Evolutionary conservation across 2,888 invertebrate genomes (phyloP).

Genomic region (Caenorhabditis wallacei): DNA sequence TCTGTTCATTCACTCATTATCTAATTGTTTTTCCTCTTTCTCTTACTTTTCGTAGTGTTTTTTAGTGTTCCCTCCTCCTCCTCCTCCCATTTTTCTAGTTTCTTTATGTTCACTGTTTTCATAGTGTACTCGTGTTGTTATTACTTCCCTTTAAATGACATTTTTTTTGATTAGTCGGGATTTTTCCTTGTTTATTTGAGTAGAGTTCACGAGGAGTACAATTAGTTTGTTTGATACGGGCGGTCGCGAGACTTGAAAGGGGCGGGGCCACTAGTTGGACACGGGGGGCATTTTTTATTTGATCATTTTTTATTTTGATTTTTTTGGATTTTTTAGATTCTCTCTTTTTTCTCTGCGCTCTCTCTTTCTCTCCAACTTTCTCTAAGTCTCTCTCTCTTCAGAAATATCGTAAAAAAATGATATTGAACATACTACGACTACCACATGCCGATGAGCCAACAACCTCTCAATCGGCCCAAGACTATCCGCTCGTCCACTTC

Average conservation of each 20-base stretch:
- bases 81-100: slow-evolving; percentile 12
- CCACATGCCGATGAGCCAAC: slow-evolving; percentile 53
- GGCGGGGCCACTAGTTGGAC: too few relatives aligned
- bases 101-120: not conserved
- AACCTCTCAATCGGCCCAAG: slow-evolving; percentile 40
- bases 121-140: too few relatives aligned
- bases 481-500: slow-evolving; percentile 74
- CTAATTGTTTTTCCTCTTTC: slow-evolving; percentile 21
- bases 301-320: not conserved
- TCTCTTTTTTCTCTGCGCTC: not conserved
- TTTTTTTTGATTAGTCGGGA: too few relatives aligned
- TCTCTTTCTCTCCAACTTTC: not conserved
- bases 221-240: too few relatives aligned
- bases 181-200: too few relatives aligned
- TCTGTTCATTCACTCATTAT: slow-evolving; percentile 27
- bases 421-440: slow-evolving; percentile 58
- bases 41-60: not conserved
- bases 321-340: too few relatives aligned
- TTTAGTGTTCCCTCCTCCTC: slow-evolving; percentile 5
- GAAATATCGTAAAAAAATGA: slow-evolving; percentile 35
- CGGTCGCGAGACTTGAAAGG: too few relatives aligned
- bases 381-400: slow-evolving; percentile 9
- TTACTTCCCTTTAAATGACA: too few relatives aligned
- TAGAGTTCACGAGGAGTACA: too few relatives aligned
- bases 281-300: not conserved